Evolutionary conservation across 2,113 vertebrate species (phyloP).

Genomic region (Forbesichthys agassizii): DNA sequence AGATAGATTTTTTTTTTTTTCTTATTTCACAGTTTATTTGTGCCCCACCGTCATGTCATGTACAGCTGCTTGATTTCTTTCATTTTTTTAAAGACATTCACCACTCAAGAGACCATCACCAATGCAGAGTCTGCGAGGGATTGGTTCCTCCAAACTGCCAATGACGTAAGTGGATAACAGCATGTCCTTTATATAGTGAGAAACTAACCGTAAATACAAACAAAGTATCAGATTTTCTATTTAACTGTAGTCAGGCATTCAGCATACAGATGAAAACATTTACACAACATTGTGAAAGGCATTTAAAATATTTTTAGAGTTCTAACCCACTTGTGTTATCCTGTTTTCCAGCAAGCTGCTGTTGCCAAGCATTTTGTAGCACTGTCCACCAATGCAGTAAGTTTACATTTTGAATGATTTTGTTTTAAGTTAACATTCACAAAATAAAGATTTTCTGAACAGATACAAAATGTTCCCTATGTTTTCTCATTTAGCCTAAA

Average conservation of each 20-base stretch:
- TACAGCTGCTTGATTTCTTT: background rate
- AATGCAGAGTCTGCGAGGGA: slow-evolving; percentile 95
- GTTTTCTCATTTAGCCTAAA: slow-evolving; percentile 80
- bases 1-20: too few species aligned
- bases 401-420: slow-evolving; percentile 52
- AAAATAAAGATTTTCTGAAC: background rate
- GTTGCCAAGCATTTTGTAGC: slow-evolving; percentile 98
- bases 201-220: too few species aligned
- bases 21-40: background rate
- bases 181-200: too few species aligned
- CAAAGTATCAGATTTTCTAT: too few species aligned
- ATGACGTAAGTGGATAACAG: slow-evolving; percentile 81
- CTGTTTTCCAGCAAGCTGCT: slow-evolving; percentile 80
- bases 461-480: background rate
- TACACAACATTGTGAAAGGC: too few species aligned
- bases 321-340: too few species aligned
- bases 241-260: too few species aligned
- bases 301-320: too few species aligned
- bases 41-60: background rate
- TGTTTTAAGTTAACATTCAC: background rate
- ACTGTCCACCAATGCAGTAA: slow-evolving; percentile 95
- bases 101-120: slow-evolving; percentile 99
- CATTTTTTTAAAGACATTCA: slow-evolving; percentile 84
- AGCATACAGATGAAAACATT: too few species aligned
- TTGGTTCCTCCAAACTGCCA: slow-evolving; percentile 87